Conservation (phyloP, 2,888 invertebrate genomes). For the Scrobipalpa atriplicella region DNA sequence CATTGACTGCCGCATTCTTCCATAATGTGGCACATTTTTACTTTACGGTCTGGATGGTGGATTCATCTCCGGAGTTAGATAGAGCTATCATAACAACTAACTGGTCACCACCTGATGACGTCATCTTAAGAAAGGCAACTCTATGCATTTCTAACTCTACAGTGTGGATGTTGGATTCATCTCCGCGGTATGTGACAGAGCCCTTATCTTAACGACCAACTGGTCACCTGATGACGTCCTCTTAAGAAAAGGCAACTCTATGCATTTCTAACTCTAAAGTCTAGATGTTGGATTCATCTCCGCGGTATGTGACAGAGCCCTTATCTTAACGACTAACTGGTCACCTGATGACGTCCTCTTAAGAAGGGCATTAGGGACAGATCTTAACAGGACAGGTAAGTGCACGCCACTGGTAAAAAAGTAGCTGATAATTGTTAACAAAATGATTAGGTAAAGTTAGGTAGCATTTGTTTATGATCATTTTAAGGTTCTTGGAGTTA, state of each 20-base stretch:
- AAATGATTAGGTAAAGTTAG: not conserved
- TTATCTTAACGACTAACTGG: slow-evolving; percentile 51
- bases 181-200: slow-evolving; percentile 62
- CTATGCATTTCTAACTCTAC: slow-evolving; percentile 43
- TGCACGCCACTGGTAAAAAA: slow-evolving; percentile 41
- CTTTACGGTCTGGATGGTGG: too few species aligned
- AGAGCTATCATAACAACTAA: too few species aligned
- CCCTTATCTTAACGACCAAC: slow-evolving; percentile 51
- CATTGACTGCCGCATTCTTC: too few species aligned
- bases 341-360: slow-evolving; percentile 50
- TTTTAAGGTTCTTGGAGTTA: not conserved
- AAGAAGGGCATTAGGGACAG: slow-evolving; percentile 36
- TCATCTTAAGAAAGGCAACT: too few species aligned
- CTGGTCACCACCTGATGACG: too few species aligned
- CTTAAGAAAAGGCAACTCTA: slow-evolving; percentile 40
- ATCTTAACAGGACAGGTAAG: slow-evolving; percentile 14
- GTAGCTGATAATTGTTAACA: slow-evolving; percentile 8
- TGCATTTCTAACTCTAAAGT: slow-evolving; percentile 37
- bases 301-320: slow-evolving; percentile 55
- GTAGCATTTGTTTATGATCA: not conserved
- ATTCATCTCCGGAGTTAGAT: too few species aligned
- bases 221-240: slow-evolving; percentile 45
- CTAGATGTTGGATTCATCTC: slow-evolving; percentile 77
- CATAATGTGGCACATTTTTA: too few species aligned
- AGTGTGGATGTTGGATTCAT: slow-evolving; percentile 72